phyloP scores from a whole-genome alignment of 2,113 vertebrate species.

The Addax nasomaculatus region DNA sequence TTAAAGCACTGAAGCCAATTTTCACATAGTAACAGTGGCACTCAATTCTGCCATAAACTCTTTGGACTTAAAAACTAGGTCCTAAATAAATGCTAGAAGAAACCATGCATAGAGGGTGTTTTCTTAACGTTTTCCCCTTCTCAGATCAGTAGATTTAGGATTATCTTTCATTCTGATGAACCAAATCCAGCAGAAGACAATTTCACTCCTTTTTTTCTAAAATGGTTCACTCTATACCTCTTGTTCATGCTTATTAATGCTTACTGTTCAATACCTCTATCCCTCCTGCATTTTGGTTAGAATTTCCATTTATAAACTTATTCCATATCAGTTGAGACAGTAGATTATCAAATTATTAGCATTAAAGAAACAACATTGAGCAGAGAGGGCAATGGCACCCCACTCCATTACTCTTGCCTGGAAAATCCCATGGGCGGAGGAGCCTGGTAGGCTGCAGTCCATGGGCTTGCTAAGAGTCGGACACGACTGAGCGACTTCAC shows the following conservation, averaged over 20 bases:
- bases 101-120: not conserved
- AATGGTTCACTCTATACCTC: not conserved
- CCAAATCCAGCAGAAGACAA: not conserved
- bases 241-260: not conserved
- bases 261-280: not conserved
- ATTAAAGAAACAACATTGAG: not conserved
- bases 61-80: not conserved
- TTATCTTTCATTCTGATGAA: not conserved
- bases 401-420: no score
- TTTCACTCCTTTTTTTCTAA: not conserved
- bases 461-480: rapidly evolving
- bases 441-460: no score
- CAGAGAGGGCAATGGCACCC: no score
- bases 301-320: not conserved
- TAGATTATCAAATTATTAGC: not conserved
- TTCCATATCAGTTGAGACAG: not conserved
- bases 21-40: not conserved
- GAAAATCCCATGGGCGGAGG: no score
- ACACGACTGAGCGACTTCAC: rapidly evolving
- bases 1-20: not conserved
- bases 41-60: not conserved
- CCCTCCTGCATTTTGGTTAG: not conserved
- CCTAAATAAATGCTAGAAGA: not conserved
- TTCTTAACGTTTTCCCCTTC: not conserved
- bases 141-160: not conserved